Evolutionary conservation across 2,888 invertebrate species (phyloP), one percentile per base, ranked within the genome.

Genomic region (Diloba caeruleocephala): DNA sequence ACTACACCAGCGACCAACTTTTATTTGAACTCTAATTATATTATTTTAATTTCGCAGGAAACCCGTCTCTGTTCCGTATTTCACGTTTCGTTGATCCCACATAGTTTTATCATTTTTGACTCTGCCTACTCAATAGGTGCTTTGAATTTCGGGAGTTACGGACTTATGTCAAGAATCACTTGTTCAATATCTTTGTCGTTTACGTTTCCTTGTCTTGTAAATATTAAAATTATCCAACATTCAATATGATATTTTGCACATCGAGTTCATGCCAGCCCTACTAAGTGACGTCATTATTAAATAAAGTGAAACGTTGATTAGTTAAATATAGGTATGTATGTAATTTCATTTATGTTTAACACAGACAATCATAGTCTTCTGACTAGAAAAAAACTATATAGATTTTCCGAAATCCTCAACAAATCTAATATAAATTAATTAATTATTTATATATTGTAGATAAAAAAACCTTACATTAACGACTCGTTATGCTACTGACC

Each of bases 321-420:
- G 57, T 71, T 61, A 71, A 60, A 67, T 49, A 74, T 68, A 74
- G 54, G 49, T 55, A 58, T 74, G 49, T 55, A 58, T 74, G 72
- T 72, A 78, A 73, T 74, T 74, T 76, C 65, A 74, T 71, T 71
- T 70, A 79, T 76, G 73, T 84, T 82, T 82, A 85, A 87, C 81
- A 85, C 80, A 89, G 86, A 90, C 88, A 86, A 87, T 87, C 81
- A 82, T 90, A 91, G 90, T 91, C 89, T 82, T 81, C 76, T 91
- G 92, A 92, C 92, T 92, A 92, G 92, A 92, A 89, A 90, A n/a
- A 83, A 79, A 85, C 82, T 85, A 87, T 79, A 87, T 84, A 86
- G 84, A 85, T 85, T 86, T 76, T 78, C 75, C 75, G 74, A 78
- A 79, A 79, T 75, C 67, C 69, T 79, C 78, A 78, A 79, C 74